phyloP scores from a whole-genome alignment of 2,113 vertebrate species.

The Alexandromys fortis region DNA sequence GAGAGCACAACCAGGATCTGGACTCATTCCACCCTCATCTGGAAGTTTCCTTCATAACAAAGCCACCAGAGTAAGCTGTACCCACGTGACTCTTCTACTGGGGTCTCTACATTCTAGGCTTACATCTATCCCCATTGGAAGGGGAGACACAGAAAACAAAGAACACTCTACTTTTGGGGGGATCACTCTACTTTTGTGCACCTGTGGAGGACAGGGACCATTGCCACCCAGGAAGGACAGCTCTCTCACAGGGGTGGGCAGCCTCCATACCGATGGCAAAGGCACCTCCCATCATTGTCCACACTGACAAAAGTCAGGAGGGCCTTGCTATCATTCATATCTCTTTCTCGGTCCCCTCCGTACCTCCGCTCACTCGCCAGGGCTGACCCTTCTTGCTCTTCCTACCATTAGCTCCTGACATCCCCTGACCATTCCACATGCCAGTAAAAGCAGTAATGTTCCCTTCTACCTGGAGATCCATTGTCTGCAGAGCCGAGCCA shows the following conservation, averaged over 20 bases:
- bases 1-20: neutral
- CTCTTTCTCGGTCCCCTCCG: neutral
- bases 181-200: neutral
- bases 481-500: neutral
- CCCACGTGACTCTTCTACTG: rapidly evolving
- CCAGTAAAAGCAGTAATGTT: neutral
- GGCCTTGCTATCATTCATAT: rapidly evolving
- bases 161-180: rapidly evolving
- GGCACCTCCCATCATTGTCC: neutral
- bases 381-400: neutral
- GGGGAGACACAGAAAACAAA: neutral
- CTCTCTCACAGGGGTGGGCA: neutral
- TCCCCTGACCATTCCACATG: neutral
- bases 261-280: no score
- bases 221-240: neutral
- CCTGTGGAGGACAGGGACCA: neutral
- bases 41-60: neutral
- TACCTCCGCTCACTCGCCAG: neutral
- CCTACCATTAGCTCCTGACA: neutral
- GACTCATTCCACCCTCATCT: neutral
- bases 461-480: neutral
- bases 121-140: neutral
- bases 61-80: neutral
- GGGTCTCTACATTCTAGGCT: rapidly evolving
- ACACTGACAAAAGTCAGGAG: neutral